phyloP scores from a whole-genome alignment of 1,140 invertebrate genomes.

The Pachypsylla venusta region DNA sequence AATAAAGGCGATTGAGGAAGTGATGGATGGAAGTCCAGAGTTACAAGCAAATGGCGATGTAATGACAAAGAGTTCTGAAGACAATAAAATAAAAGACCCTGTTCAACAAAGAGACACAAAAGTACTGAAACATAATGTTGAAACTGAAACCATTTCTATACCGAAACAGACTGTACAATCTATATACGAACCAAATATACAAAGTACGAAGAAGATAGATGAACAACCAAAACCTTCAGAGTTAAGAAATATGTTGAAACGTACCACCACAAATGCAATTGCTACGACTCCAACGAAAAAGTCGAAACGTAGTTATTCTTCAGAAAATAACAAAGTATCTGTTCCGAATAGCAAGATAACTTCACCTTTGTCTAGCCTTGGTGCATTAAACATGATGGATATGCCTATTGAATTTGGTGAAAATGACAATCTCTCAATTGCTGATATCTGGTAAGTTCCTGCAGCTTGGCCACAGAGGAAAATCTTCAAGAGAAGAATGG shows the following conservation, averaged over 20 bases:
- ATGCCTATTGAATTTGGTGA: conserved; percentile 45
- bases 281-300: no score
- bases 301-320: no score
- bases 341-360: conserved; percentile 17
- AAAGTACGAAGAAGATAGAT: background rate
- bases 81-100: no score
- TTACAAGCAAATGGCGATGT: no score
- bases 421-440: conserved; percentile 37
- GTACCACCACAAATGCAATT: no score
- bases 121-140: no score
- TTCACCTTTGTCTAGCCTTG: conserved; percentile 36
- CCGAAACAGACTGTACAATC: no score
- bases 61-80: no score
- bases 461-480: conserved; percentile 18
- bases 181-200: background rate
- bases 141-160: no score
- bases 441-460: conserved; percentile 35
- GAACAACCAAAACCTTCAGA: background rate
- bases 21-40: no score
- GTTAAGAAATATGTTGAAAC: background rate
- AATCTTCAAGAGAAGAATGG: background rate
- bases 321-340: background rate
- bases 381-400: conserved; percentile 47
- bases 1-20: no score
- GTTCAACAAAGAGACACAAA: no score